phyloP scores from a whole-genome alignment of 2,113 vertebrate genomes.

The Cyanocitta stelleri region DNA sequence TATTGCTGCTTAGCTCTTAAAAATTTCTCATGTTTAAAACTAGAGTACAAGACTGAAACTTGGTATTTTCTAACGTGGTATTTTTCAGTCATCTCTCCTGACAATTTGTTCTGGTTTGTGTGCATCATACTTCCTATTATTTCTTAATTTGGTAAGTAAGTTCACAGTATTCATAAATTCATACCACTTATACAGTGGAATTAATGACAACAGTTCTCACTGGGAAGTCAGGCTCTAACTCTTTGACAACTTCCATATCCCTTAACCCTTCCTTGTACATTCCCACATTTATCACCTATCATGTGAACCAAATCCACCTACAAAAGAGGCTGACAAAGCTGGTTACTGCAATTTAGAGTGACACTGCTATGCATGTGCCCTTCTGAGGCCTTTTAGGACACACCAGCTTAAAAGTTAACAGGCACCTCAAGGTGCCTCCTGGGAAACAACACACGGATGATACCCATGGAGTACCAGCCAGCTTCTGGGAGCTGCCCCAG shows the following conservation, averaged over 20 bases:
- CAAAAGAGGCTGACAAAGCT: neutral
- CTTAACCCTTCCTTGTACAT: neutral
- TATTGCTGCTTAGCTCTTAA: neutral
- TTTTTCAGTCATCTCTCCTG: neutral
- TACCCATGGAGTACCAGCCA: fast-evolving
- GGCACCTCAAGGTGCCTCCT: neutral
- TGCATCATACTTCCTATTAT: neutral
- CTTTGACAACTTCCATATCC: neutral
- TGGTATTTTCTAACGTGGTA: neutral
- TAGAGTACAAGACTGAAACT: neutral
- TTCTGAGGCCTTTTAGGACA: neutral
- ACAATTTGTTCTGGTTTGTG: neutral
- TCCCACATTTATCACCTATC: neutral
- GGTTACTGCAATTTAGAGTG: neutral
- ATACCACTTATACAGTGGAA: neutral
- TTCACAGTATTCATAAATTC: neutral
- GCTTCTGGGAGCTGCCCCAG: neutral
- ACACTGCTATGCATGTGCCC: neutral
- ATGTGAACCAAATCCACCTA: neutral
- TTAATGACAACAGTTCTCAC: neutral
- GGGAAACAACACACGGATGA: fast-evolving
- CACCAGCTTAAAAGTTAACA: neutral
- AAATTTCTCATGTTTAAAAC: neutral
- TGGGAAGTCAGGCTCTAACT: neutral
- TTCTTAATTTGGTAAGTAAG: neutral